Base-by-base conservation (phyloP, 2,113 vertebrate species). In the Pomatorhinus ruficollis region DNA sequence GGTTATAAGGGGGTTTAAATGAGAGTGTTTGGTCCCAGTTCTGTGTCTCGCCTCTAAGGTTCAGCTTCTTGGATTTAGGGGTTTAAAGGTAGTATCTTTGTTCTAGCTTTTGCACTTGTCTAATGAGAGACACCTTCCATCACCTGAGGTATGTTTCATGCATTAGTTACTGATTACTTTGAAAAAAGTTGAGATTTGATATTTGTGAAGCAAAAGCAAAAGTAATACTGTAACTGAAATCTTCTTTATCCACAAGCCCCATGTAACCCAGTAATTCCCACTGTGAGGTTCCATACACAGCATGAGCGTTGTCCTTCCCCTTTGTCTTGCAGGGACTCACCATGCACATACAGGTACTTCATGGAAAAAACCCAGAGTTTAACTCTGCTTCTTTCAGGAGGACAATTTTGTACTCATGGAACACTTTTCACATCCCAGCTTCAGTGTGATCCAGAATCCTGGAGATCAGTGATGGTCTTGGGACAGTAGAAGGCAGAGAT, bases 201-300 rank as follows among this genome's bases (percentile, higher is more conserved):
- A 87, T 59, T 90, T 93, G 63, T 86, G 89, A 97, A 72, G 71
- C 72, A 83, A 92, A 90, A 94, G 65, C 53, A 75, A 82, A 93
- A 95, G 95, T 74, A 90, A 53, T 79, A 47, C 27, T 33, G 21
- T 75, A 80, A 96, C 85, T 61, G 81, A 94, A 95, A 91, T 40
- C 87, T 75, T 87, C 90, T 97, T 96, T 97, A 96, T 95, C 97
- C 92, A 95, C 79, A 94, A 96, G 54, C 59, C 83, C 86, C 75
- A 54, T 23, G 37, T 90, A 94, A 90, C 57, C 53, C 70, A 54
- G 50, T 87, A 64, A 91, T 81, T 96, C 92, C 83, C 84, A 83
- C 28, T 35, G n/a, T 82, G 75, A 87, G 31, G 81, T 53, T 93
- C 72, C 88, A 74, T 23, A 80, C 15, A 81, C 56, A 86, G 71